These are phyloP conservation scores for Cantharis flavilabris DNA, from an alignment of 2,888 invertebrate genomes.

Conservation along the genomic window DNA sequence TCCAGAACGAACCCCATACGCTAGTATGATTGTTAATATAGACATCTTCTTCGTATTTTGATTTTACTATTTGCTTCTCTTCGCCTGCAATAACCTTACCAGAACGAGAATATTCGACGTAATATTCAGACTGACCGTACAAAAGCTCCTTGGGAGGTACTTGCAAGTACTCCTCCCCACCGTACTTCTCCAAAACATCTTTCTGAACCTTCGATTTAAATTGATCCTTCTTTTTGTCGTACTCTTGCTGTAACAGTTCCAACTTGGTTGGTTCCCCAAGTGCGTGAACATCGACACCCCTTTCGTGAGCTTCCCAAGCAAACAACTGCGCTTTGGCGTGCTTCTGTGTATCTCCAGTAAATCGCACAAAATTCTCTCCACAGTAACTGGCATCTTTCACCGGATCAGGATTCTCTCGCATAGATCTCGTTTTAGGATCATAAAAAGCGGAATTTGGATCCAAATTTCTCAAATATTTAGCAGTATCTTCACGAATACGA, in stretches of 20 bases:
- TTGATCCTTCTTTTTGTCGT: slow-evolving; percentile 85
- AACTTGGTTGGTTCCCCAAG: slow-evolving; percentile 98
- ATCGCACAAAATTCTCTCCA: slow-evolving; percentile 96
- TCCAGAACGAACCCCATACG: slow-evolving; percentile 97
- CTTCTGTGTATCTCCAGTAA: slow-evolving; percentile 89
- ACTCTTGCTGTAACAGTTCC: slow-evolving; percentile 88
- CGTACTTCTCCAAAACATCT: slow-evolving; percentile 89
- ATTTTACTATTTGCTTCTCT: slow-evolving; percentile 84
- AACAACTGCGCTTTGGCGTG: slow-evolving; percentile 93
- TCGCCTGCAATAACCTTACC: slow-evolving; percentile 87
- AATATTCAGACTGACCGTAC: slow-evolving; percentile 93
- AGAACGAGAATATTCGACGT: slow-evolving; percentile 92
- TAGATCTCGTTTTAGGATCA: slow-evolving; percentile 97
- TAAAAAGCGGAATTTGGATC: slow-evolving; percentile 98
- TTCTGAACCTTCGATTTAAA: slow-evolving; percentile 85
- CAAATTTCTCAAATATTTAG: slow-evolving; percentile 95
- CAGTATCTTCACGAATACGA: slow-evolving; percentile 97
- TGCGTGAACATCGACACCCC: slow-evolving; percentile 92
- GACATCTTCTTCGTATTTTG: slow-evolving; percentile 93
- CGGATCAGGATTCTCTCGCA: slow-evolving; percentile 76
- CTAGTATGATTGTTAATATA: slow-evolving; percentile 90
- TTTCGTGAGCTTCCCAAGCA: slow-evolving; percentile 96
- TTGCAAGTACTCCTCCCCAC: slow-evolving; percentile 90
- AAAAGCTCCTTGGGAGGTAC: slow-evolving; percentile 87
- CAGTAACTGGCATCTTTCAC: slow-evolving; percentile 64